Conservation (phyloP, 2,888 invertebrate species). For the Agriopis leucophaearia region DNA sequence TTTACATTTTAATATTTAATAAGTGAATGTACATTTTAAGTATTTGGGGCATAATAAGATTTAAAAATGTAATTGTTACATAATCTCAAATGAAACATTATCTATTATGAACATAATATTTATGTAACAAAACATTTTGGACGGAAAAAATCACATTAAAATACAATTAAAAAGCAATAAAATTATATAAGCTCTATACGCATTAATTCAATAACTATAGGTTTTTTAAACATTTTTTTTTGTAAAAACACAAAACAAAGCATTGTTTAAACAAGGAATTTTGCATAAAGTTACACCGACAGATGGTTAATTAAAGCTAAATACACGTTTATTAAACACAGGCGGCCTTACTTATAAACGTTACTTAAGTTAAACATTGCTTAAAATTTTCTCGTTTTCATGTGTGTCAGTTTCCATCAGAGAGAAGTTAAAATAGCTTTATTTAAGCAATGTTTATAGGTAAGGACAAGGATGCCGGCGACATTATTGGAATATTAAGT, state of each 20-base stretch:
- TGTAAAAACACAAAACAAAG: not conserved
- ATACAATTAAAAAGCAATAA: constrained; percentile 11
- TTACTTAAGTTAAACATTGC: no score
- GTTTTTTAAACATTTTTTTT: not conserved
- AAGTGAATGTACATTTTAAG: not conserved
- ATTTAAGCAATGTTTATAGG: no score
- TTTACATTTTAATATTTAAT: constrained; percentile 5
- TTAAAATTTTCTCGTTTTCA: no score
- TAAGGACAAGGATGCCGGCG: no score
- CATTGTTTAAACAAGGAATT: not conserved
- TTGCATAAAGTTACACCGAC: not conserved
- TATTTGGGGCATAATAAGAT: constrained; percentile 3
- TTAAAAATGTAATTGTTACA: not conserved
- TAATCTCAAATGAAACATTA: constrained; percentile 2
- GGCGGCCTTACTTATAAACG: no score
- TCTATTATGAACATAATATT: no score
- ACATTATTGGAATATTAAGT: no score
- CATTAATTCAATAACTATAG: not conserved
- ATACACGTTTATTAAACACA: constrained; percentile 5
- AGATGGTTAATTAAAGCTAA: constrained; percentile 7
- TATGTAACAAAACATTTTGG: constrained; percentile 17
- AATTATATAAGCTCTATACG: not conserved
- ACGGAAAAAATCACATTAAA: constrained; percentile 30
- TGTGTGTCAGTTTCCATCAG: no score
- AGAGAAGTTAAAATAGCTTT: no score